Percentiles rank a stretch among this genome's conserved stretches.
Conservation (phyloP, 2,113 vertebrate species). For the Callopanchax toddi region DNA sequence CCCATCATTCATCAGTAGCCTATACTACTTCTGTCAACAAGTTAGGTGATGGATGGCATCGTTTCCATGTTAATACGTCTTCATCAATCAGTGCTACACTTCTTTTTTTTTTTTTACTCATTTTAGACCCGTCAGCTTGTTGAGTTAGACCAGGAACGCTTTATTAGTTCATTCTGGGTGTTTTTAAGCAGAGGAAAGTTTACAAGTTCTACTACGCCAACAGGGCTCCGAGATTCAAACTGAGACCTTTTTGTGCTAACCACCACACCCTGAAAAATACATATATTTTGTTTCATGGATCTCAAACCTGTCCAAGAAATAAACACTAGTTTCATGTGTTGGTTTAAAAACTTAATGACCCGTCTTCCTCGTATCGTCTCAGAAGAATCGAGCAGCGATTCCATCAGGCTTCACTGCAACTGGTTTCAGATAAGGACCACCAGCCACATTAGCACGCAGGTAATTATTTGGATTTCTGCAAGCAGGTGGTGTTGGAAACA, state of each 20-base stretch:
- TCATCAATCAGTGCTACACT: conserved; percentile 15
- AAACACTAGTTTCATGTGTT: background rate
- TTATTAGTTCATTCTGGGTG: background rate
- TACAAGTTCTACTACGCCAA: too few species aligned
- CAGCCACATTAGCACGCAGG: conserved; percentile 60
- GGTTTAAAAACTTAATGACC: conserved; percentile 26
- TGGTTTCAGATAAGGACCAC: conserved; percentile 62
- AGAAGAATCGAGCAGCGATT: conserved; percentile 37
- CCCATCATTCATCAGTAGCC: conserved; percentile 30
- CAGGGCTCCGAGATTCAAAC: too few species aligned
- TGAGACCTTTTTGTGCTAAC: background rate
- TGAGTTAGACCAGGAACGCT: background rate
- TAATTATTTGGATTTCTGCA: conserved; percentile 76
- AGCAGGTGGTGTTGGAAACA: conserved; percentile 75
- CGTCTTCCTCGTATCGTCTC: conserved; percentile 6
- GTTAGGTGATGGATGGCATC: conserved; percentile 21
- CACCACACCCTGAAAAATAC: background rate
- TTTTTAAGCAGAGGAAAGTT: too few species aligned
- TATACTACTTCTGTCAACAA: conserved; percentile 33
- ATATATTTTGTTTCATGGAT: background rate
- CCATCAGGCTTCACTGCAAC: conserved; percentile 33
- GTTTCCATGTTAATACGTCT: conserved; percentile 12
- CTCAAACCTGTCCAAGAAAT: background rate
- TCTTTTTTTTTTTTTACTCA: conserved; percentile 12
- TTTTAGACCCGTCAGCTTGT: conserved; percentile 21